These are phyloP conservation scores for Boulengerochromis microlepis DNA, from an alignment of 2,113 vertebrate genomes.

Conservation along the genomic window DNA sequence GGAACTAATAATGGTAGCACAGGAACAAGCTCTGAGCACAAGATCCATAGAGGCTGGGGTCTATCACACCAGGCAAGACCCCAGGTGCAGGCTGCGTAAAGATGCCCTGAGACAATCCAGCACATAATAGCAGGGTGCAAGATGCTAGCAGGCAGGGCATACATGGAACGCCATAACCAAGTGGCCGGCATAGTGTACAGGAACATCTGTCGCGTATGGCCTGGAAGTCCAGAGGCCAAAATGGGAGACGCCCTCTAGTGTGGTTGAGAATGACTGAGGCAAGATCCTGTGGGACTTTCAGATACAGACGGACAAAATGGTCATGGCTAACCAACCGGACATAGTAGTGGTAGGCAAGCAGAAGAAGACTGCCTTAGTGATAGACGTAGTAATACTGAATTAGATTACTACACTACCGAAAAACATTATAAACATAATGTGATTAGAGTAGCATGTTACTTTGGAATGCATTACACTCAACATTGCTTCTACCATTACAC, in stretches of 20 bases:
- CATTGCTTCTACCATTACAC: not conserved
- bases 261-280: not conserved
- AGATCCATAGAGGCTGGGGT: too few relatives aligned
- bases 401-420: not conserved
- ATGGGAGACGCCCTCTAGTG: not conserved
- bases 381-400: not conserved
- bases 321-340: not conserved
- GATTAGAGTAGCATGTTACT: not conserved
- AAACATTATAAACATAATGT: not conserved
- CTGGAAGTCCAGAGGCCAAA: not conserved
- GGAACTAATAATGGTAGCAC: too few relatives aligned
- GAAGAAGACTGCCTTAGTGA: not conserved
- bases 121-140: too few relatives aligned
- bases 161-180: not conserved
- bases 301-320: not conserved
- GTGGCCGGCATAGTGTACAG: not conserved
- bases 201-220: fast-evolving
- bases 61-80: too few relatives aligned
- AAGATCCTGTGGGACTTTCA: not conserved
- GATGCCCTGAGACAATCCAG: too few relatives aligned
- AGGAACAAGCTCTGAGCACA: too few relatives aligned
- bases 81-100: too few relatives aligned
- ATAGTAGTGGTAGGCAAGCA: not conserved
- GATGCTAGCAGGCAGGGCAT: not conserved
- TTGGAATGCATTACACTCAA: not conserved